A percentile compares a stretch with the other conserved stretches of the same genome.
Conservation (phyloP, 2,113 vertebrate species). For the Anarhynchus alexandrinus region DNA sequence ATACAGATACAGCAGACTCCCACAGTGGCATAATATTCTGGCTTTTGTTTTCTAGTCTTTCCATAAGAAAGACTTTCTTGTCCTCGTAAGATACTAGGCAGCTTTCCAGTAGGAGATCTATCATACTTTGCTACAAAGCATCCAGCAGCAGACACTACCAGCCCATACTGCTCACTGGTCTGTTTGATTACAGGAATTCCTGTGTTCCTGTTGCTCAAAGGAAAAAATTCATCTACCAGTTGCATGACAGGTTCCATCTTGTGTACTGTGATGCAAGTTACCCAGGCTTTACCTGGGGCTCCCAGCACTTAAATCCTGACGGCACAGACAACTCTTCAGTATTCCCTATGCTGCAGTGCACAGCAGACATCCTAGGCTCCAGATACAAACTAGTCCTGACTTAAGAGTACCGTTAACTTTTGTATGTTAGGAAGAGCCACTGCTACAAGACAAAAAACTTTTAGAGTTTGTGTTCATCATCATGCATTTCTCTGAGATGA, state of each 20-base stretch:
- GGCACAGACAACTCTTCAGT: not conserved
- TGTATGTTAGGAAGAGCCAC: not conserved
- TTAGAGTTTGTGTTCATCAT: not conserved
- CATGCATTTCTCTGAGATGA: not conserved
- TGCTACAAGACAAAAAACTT: not conserved
- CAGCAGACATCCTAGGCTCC: not conserved
- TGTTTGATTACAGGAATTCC: not conserved
- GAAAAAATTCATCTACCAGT: not conserved
- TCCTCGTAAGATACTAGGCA: not conserved
- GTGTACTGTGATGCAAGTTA: no score
- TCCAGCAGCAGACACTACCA: not conserved
- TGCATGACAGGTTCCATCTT: not conserved
- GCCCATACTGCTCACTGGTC: not conserved
- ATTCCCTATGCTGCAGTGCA: no score
- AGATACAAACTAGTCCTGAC: not conserved
- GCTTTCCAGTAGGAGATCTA: not conserved
- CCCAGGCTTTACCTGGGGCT: not conserved
- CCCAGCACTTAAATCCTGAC: not conserved
- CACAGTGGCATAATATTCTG: not conserved
- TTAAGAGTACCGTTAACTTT: accelerated
- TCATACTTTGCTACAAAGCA: not conserved
- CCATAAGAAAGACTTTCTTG: not conserved
- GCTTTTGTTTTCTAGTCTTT: not conserved
- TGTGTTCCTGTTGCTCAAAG: not conserved
- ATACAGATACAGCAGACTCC: not conserved